Conservation (phyloP, 1,140 invertebrate species). For the Acyrthosiphon pisum region DNA sequence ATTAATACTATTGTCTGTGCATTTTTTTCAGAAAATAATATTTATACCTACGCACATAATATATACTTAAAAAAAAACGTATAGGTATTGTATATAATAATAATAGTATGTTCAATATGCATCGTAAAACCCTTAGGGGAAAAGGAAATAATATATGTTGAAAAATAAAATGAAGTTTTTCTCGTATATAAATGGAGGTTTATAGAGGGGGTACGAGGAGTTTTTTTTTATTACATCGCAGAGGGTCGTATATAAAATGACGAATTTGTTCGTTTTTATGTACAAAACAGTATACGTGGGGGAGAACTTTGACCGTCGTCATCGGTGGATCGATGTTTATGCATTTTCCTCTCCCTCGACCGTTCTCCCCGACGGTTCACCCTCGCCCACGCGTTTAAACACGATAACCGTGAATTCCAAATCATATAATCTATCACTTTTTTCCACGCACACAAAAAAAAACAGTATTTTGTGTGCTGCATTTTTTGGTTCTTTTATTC, state of each 20-base stretch:
- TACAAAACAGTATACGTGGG: background rate
- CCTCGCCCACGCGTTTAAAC: background rate
- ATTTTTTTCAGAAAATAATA: background rate
- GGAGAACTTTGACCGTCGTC: conserved; percentile 24
- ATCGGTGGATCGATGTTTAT: conserved; percentile 29
- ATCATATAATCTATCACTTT: background rate
- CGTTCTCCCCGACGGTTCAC: background rate
- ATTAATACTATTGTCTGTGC: background rate
- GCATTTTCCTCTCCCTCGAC: conserved; percentile 1
- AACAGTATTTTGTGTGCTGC: background rate
- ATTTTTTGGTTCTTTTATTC: background rate
- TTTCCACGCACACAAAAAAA: background rate
- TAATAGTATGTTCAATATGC: background rate
- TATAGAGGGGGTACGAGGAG: background rate
- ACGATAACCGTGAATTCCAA: background rate
- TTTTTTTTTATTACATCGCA: conserved; percentile 10
- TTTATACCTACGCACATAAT: background rate
- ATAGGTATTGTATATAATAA: background rate
- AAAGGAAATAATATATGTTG: background rate
- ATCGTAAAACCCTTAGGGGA: background rate
- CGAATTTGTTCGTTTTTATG: conserved; percentile 34
- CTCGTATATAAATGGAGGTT: conserved; percentile 41
- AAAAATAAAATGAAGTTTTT: conserved; percentile 36
- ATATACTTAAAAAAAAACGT: background rate
- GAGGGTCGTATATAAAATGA: conserved; percentile 35